Evolutionary conservation across 2,888 invertebrate species (phyloP), one percentile per base, ranked within the genome.

Genomic region (Julus scanicus): DNA sequence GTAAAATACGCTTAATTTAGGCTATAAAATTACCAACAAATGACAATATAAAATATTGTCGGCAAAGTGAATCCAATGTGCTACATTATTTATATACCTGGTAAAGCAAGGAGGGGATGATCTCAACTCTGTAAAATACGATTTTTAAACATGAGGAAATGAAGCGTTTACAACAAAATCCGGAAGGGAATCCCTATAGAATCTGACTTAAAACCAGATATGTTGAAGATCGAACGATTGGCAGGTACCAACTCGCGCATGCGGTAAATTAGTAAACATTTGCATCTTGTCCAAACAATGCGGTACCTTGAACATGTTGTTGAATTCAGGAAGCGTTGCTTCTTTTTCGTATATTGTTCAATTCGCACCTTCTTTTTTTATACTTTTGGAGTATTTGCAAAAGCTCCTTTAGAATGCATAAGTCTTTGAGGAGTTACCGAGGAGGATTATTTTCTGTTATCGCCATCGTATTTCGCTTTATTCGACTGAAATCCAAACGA

Each of bases 261-360:
- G 53, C 53, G 2, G 53, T 15, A 63, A 63, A 63, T n/a, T 63
- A 63, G 63, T 63, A 63, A 63, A 63, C 63, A 63, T 63, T 63
- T 63, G 63, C 63, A 63, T 63, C 63, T 63, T 63, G n/a, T 11
- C 20, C 63, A 63, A 63, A 63, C 63, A 63, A 63, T 20, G 11
- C 63, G 20, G 63, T 63, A 15, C 63, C 57, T 17, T 63, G n/a
- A n/a, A n/a, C n/a, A n/a, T n/a, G n/a, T 20, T 20, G 63, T 63
- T 11, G 63, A 63, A 20, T 63, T n/a, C 5, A 63, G 63, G 63
- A 63, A 63, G 63, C 63, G n/a, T 9, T 63, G 63, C 63, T 63
- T 20, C 63, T 63, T 63, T 20, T 63, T 63, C 9, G 20, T 5
- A 20, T 63, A 20, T 63, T 63, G 20, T 63, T 63, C 5, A 63